These are phyloP conservation scores for Erebia palarica DNA, from an alignment of 2,888 invertebrate genomes.

Conservation along the genomic window DNA sequence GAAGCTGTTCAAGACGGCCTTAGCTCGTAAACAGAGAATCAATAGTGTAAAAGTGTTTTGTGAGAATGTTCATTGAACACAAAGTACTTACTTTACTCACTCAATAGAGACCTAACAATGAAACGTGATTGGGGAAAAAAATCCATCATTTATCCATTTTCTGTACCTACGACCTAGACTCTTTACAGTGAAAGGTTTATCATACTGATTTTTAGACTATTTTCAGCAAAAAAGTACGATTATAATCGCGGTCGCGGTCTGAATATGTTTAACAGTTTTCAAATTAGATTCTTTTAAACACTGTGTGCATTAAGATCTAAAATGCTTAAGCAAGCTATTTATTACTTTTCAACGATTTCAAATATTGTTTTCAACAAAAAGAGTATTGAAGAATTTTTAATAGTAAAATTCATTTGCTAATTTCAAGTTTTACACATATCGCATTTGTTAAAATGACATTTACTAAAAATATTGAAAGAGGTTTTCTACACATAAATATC, in stretches of 20 bases:
- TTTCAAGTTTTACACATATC: too few relatives aligned
- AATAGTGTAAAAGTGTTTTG: slow-evolving; percentile 1
- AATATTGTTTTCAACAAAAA: too few relatives aligned
- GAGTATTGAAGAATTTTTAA: too few relatives aligned
- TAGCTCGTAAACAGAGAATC: neutral
- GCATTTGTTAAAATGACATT: too few relatives aligned
- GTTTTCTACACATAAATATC: too few relatives aligned
- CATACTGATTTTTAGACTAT: neutral
- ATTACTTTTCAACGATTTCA: too few relatives aligned
- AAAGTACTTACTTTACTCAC: neutral
- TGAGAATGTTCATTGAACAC: neutral
- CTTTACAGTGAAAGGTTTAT: neutral
- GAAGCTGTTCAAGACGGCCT: neutral
- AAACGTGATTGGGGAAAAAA: slow-evolving; percentile 9
- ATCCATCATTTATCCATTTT: neutral
- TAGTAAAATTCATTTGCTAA: too few relatives aligned
- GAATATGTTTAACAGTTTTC: too few relatives aligned
- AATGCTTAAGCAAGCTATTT: too few relatives aligned
- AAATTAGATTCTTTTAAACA: too few relatives aligned
- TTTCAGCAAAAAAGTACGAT: neutral
- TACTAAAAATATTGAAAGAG: too few relatives aligned
- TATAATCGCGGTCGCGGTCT: neutral
- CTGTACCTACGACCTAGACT: neutral
- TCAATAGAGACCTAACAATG: slow-evolving; percentile 13
- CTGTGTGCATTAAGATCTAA: too few relatives aligned